Evolutionary conservation across 1,140 invertebrate genomes (phyloP).

Genomic region (Eubasilissa regina): DNA sequence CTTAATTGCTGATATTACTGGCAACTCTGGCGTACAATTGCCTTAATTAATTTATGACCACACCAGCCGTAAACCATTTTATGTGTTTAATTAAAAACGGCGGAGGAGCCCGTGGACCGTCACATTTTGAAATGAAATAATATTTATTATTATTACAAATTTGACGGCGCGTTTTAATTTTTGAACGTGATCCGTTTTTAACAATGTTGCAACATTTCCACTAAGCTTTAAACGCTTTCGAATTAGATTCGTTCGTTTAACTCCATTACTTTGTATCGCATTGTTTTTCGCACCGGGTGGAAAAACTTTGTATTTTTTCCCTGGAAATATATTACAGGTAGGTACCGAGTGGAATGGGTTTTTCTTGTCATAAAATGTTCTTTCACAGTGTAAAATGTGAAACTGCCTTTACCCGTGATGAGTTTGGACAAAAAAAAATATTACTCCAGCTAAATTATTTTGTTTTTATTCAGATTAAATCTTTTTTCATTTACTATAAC

Average conservation of each 20-base stretch:
- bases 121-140: constrained; percentile 10
- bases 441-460: too few species aligned
- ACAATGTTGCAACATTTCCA: background rate
- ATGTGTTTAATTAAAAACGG: constrained; percentile 37
- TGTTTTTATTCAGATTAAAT: too few species aligned
- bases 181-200: background rate
- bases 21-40: constrained; percentile 24
- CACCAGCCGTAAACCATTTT: constrained; percentile 41
- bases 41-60: constrained; percentile 45
- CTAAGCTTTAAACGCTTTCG: constrained; percentile 11
- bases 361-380: too few species aligned
- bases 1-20: constrained; percentile 35
- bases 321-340: too few species aligned
- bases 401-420: too few species aligned
- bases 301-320: background rate
- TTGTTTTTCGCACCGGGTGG: constrained; percentile 1
- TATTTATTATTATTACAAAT: constrained; percentile 12
- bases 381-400: too few species aligned
- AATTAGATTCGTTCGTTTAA: background rate
- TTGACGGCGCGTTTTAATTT: constrained; percentile 9
- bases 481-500: too few species aligned
- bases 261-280: background rate
- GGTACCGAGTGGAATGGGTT: too few species aligned
- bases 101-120: background rate
- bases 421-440: too few species aligned